These are phyloP conservation scores for Diorhabda sublineata DNA, from an alignment of 1,140 invertebrate species.

Conservation along the genomic window DNA sequence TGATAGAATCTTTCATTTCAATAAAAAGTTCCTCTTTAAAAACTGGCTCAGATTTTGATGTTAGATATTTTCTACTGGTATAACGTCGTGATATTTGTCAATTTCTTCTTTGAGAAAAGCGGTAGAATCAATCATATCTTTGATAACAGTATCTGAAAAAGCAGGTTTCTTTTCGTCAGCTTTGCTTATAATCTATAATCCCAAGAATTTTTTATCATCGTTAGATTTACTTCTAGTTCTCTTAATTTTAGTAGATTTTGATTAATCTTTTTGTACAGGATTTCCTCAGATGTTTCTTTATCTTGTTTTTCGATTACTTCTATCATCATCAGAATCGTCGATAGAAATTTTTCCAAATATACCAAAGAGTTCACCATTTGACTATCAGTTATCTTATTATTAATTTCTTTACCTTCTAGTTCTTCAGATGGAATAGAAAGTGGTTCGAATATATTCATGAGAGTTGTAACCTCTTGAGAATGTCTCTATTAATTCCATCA, in stretches of 20 bases:
- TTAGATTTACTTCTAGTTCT: constrained; percentile 25
- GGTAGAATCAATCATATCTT: constrained; percentile 21
- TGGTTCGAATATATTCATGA: not conserved
- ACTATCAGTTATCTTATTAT: constrained; percentile 15
- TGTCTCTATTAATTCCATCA: no score
- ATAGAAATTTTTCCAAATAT: constrained; percentile 37
- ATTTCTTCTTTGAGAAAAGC: constrained; percentile 30
- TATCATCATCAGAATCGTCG: constrained; percentile 16
- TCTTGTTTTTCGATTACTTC: constrained; percentile 43
- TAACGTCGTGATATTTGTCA: constrained; percentile 30
- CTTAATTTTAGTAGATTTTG: constrained; percentile 18
- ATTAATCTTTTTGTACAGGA: constrained; percentile 19
- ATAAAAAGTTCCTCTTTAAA: not conserved
- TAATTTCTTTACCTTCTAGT: not conserved
- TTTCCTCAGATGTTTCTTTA: constrained; percentile 40
- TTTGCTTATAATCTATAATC: constrained; percentile 19
- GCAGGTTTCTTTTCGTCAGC: constrained; percentile 4
- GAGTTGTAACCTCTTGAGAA: no score
- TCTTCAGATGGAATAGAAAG: not conserved
- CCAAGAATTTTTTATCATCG: constrained; percentile 23
- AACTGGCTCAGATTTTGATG: not conserved
- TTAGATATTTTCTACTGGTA: not conserved
- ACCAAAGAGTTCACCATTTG: constrained; percentile 34
- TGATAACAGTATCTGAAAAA: constrained; percentile 18
- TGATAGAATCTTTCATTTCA: not conserved